These are phyloP conservation scores for Brenthis ino DNA, from an alignment of 2,888 invertebrate genomes.

Conservation along the genomic window DNA sequence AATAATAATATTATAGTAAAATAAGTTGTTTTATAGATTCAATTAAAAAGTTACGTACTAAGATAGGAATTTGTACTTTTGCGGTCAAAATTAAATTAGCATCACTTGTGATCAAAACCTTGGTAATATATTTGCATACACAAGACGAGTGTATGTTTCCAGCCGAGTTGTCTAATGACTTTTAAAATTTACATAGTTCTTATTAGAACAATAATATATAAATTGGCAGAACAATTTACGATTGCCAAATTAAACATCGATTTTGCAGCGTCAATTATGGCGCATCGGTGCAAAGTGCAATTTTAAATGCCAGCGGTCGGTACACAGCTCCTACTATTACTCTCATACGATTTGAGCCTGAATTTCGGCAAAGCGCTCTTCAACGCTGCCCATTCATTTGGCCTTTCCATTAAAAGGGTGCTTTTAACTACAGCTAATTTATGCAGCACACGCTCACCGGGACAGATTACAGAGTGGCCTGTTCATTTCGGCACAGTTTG, in stretches of 20 bases:
- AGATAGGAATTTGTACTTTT: too few relatives aligned
- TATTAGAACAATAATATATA: too few relatives aligned
- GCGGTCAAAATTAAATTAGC: too few relatives aligned
- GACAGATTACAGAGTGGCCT: constrained; percentile 77
- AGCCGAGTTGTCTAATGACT: too few relatives aligned
- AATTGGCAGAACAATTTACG: neutral
- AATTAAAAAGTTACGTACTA: too few relatives aligned
- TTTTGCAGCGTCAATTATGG: constrained; percentile 29
- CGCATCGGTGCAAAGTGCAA: constrained; percentile 35
- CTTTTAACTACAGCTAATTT: constrained; percentile 79
- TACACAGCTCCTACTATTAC: constrained; percentile 37
- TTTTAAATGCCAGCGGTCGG: constrained; percentile 41
- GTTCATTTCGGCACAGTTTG: constrained; percentile 47
- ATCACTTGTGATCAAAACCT: too few relatives aligned
- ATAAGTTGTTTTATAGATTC: too few relatives aligned
- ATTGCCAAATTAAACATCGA: constrained; percentile 17
- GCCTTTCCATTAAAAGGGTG: constrained; percentile 74
- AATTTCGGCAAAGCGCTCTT: constrained; percentile 37
- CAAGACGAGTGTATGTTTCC: too few relatives aligned
- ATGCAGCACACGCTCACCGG: constrained; percentile 72
- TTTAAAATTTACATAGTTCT: too few relatives aligned
- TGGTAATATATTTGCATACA: too few relatives aligned
- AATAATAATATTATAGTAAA: too few relatives aligned
- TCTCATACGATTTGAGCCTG: constrained; percentile 37
- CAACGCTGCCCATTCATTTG: constrained; percentile 69